Conservation (phyloP, 1,140 invertebrate species). For the Chymomyza costata region DNA sequence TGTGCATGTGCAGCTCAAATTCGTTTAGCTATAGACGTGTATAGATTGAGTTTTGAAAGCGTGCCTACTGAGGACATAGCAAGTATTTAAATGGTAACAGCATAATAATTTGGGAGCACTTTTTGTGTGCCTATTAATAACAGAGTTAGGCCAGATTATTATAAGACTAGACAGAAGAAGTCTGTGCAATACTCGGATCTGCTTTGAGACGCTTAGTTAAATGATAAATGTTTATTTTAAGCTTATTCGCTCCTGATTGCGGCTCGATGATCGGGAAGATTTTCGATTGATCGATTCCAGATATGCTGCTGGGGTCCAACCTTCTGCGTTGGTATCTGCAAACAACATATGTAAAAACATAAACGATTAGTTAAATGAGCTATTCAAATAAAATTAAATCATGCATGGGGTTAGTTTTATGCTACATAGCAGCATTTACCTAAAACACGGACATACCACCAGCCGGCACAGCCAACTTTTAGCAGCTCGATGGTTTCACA, state of each 20-base stretch:
- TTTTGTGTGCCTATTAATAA: too few species aligned
- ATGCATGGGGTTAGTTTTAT: slow-evolving; percentile 8
- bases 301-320: slow-evolving; percentile 96
- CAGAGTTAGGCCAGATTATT: too few species aligned
- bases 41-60: slow-evolving; percentile 42
- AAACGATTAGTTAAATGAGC: neutral
- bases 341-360: slow-evolving; percentile 8
- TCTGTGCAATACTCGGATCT: too few species aligned
- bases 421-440: slow-evolving; percentile 76
- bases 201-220: too few species aligned
- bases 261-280: slow-evolving; percentile 81
- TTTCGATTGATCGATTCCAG: slow-evolving; percentile 86
- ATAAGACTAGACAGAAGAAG: too few species aligned
- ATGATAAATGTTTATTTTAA: slow-evolving; percentile 27
- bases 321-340: slow-evolving; percentile 83
- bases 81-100: neutral
- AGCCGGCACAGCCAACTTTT: slow-evolving; percentile 94
- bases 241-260: slow-evolving; percentile 70
- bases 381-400: slow-evolving; percentile 1
- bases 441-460: slow-evolving; percentile 94
- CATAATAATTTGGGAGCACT: too few species aligned
- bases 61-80: slow-evolving; percentile 9
- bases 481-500: slow-evolving; percentile 91
- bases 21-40: slow-evolving; percentile 24
- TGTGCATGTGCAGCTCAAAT: slow-evolving; percentile 29